Percentiles rank a stretch among this genome's conserved stretches.
Evolutionary conservation across 2,888 invertebrate species (phyloP).

Genomic region (Polydrusus pterygomalis): DNA sequence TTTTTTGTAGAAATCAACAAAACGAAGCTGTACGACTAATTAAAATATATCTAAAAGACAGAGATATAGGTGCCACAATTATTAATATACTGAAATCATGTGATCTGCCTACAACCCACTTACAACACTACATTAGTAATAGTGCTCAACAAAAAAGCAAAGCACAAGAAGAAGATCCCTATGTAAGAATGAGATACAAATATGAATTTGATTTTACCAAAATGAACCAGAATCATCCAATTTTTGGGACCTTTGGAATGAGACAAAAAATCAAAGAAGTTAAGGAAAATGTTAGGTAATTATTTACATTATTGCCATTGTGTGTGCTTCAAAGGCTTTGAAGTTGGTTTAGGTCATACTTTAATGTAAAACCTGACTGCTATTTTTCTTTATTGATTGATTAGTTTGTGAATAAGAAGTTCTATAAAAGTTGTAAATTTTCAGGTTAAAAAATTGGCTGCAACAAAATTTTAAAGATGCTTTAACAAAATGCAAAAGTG

Average conservation of each 20-base stretch:
- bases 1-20: constrained; percentile 65
- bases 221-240: constrained; percentile 73
- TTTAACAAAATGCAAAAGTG: constrained; percentile 78
- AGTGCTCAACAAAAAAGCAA: constrained; percentile 1
- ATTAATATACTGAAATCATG: constrained; percentile 86
- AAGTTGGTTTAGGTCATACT: too few relatives aligned
- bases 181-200: constrained; percentile 55
- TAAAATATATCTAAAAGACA: constrained; percentile 81
- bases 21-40: constrained; percentile 82
- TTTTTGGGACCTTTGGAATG: constrained; percentile 74
- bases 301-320: not conserved
- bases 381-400: too few relatives aligned
- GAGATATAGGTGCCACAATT: constrained; percentile 82
- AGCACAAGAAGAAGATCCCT: constrained; percentile 46
- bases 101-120: constrained; percentile 89
- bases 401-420: too few relatives aligned
- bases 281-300: constrained; percentile 65
- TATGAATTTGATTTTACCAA: constrained; percentile 68
- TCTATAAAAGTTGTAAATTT: not conserved
- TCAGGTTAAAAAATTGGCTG: constrained; percentile 79
- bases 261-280: constrained; percentile 72
- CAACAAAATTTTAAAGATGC: constrained; percentile 81
- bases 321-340: too few relatives aligned
- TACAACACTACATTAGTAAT: constrained; percentile 74
- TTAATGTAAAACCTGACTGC: too few relatives aligned